Percentiles rank a stretch among this genome's conserved stretches.
Evolutionary conservation across 2,888 invertebrate genomes (phyloP).

Genomic region (Agonopterix alstromeriana): DNA sequence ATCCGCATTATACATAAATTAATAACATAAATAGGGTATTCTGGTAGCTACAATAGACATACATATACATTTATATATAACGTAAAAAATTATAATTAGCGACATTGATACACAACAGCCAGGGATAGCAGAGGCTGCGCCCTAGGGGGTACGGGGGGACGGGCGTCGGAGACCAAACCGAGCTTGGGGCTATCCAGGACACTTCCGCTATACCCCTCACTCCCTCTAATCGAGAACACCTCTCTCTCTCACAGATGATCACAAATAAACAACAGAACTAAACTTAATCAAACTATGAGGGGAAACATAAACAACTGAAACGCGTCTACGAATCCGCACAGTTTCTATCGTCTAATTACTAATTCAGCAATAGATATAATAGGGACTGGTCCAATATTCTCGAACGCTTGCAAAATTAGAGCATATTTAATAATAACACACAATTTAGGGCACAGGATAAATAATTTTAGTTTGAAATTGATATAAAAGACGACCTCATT

Average conservation of each 20-base stretch:
- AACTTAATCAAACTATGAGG: slow-evolving; percentile 61
- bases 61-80: slow-evolving; percentile 52
- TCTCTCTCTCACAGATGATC: slow-evolving; percentile 76
- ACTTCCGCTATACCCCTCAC: slow-evolving; percentile 76
- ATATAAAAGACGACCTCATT: slow-evolving; percentile 26
- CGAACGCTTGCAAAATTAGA: slow-evolving; percentile 52
- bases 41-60: slow-evolving; percentile 62
- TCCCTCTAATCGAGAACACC: slow-evolving; percentile 77
- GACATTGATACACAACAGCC: slow-evolving; percentile 76
- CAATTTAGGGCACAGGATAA: slow-evolving; percentile 16
- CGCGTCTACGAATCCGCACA: slow-evolving; percentile 48
- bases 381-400: slow-evolving; percentile 44
- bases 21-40: slow-evolving; percentile 29
- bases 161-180: slow-evolving; percentile 66
- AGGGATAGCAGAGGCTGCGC: slow-evolving; percentile 75
- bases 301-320: slow-evolving; percentile 49
- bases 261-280: slow-evolving; percentile 68
- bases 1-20: slow-evolving; percentile 30
- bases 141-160: slow-evolving; percentile 62
- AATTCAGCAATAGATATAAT: slow-evolving; percentile 24
- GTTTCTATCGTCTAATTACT: slow-evolving; percentile 30
- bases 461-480: slow-evolving; percentile 25
- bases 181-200: slow-evolving; percentile 70
- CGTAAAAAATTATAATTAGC: slow-evolving; percentile 55
- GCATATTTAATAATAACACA: slow-evolving; percentile 27